Base-by-base conservation (phyloP, 2,888 invertebrate genomes). In the Nipponacmea schrenckii region DNA sequence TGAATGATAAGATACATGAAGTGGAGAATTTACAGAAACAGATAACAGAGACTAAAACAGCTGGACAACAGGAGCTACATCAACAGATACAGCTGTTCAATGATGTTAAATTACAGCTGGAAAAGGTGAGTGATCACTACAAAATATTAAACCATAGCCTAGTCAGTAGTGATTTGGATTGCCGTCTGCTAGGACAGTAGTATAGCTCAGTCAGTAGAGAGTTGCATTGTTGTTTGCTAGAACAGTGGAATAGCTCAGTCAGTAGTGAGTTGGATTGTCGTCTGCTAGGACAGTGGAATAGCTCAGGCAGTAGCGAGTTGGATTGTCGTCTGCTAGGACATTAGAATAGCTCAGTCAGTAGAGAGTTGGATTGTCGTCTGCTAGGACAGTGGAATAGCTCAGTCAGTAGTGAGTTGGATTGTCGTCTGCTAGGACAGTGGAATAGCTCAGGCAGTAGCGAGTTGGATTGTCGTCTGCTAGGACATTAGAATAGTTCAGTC, bases 101-200 rank as follows among this genome's bases (percentile, higher is more conserved):
- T 66, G 78, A 80, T 5, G 74, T 84, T 7, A 83, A 79, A 64
- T 68, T 81, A 20, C 79, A 84, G 26, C 68, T 81, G 31, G 87
- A 87, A 69, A 87, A 85, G 81, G 87, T 85, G 67, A 31, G 63
- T 64, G 26, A n/a, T n/a, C n/a, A n/a, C n/a, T n/a, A n/a, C n/a
- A n/a, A n/a, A n/a, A n/a, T n/a, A n/a, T n/a, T n/a, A n/a, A n/a
- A n/a, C n/a, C n/a, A 17, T 15, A 14, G 15, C 14, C n/a, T 46
- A 2, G 8, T 15, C 5, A 15, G 14, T 31, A 31, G 31, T 10
- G 1, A 39, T 14, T 63, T 17, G 14, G 0, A 50, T 56, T 27
- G 39, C 12, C 45, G 26, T 64, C 20, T 45, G 20, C 48, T 50
- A 50, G 27, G 17, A 27, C n/a, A 46, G 7, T 65, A 24, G 5